These are phyloP conservation scores for Coronaproctus castanopsis DNA, from an alignment of 2,888 invertebrate genomes.

Conservation along the genomic window DNA sequence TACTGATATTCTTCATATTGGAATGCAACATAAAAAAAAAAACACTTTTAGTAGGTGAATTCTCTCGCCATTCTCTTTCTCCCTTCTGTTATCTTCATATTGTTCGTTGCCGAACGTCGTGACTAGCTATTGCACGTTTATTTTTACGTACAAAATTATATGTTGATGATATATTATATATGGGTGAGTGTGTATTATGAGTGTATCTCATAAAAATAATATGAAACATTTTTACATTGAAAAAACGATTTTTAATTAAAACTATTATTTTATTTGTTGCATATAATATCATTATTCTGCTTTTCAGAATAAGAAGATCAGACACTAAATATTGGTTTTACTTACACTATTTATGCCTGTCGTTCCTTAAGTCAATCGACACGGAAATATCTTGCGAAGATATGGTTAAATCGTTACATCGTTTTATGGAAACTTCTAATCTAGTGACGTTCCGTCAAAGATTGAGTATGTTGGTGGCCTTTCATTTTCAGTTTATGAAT, in stretches of 20 bases:
- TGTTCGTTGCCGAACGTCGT: too few relatives aligned
- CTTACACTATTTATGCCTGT: constrained; percentile 48
- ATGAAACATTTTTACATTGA: too few relatives aligned
- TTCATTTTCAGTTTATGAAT: constrained; percentile 57
- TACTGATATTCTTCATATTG: too few relatives aligned
- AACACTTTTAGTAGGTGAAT: too few relatives aligned
- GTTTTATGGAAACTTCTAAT: constrained; percentile 41
- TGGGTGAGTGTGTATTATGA: background rate
- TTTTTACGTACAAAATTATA: too few relatives aligned
- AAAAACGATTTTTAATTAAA: too few relatives aligned
- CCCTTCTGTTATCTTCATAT: too few relatives aligned
- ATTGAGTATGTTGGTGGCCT: constrained; percentile 52
- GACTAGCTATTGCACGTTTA: too few relatives aligned
- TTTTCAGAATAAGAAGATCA: constrained; percentile 38
- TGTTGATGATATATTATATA: background rate
- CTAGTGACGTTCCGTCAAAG: constrained; percentile 66
- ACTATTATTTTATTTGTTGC: too few relatives aligned
- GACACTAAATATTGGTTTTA: constrained; percentile 81
- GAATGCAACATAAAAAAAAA: too few relatives aligned
- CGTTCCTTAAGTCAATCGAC: constrained; percentile 31
- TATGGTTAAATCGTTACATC: constrained; percentile 41
- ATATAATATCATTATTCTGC: constrained; percentile 11
- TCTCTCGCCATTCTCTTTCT: too few relatives aligned
- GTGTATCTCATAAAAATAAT: too few relatives aligned
- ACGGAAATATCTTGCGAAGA: constrained; percentile 24